phyloP scores from a whole-genome alignment of 2,797 vertebrate genomes.

The Enteromius trimaculatus region DNA sequence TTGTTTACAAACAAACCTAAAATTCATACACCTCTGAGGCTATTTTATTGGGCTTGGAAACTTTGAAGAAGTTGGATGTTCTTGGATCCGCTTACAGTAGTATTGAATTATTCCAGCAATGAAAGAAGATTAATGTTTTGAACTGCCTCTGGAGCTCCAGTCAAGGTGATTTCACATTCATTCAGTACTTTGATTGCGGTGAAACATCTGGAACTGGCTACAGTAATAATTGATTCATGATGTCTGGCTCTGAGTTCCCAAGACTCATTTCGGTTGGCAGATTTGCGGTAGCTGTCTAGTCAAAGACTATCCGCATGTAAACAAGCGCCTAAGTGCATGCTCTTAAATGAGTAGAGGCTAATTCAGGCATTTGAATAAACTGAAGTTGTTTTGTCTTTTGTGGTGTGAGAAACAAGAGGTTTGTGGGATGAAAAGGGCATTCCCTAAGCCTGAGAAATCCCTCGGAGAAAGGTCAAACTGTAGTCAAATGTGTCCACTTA shows the following conservation, averaged over 20 bases:
- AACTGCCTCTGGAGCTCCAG: conserved; percentile 10
- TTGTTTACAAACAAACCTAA: conserved; percentile 47
- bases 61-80: conserved; percentile 29
- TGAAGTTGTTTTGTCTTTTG: conserved; percentile 13
- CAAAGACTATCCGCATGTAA: not conserved
- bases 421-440: conserved; percentile 24
- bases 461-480: conserved; percentile 34
- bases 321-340: not conserved
- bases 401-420: conserved; percentile 3
- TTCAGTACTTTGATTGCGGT: not conserved
- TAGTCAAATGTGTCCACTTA: conserved; percentile 36
- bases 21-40: conserved; percentile 38
- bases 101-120: not conserved
- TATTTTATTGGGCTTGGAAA: conserved; percentile 10
- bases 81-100: not conserved
- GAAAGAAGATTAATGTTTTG: not conserved
- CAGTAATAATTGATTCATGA: conserved; percentile 25
- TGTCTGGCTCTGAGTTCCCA: conserved; percentile 28
- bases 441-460: conserved; percentile 26
- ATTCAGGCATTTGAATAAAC: conserved; percentile 16
- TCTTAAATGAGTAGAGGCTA: not conserved
- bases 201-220: conserved; percentile 16
- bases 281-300: not conserved
- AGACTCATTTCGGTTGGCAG: conserved; percentile 13
- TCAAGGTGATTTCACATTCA: conserved; percentile 10